Evolutionary conservation across 2,797 vertebrate species (phyloP), one percentile per base, ranked within the genome.

Genomic region (Pangasius macronema): DNA sequence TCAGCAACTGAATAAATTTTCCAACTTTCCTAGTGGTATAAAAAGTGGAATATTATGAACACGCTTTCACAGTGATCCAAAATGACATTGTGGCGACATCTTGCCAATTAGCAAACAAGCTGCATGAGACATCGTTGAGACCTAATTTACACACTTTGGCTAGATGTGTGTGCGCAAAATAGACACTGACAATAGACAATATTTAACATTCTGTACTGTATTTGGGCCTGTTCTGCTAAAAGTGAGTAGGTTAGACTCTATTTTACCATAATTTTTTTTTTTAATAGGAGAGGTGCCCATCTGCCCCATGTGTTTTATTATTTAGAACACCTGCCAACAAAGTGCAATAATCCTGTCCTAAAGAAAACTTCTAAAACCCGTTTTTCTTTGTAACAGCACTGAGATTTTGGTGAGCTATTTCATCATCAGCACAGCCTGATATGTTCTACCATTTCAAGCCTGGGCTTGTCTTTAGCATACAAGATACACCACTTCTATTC

Each of bases 401-500:
- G 11, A 39, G 20, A 82, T 82, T 39, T 82, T 87, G 83, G 65
- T 36, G 55, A 82, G 39, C 24, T 63, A 51, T 86, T 75, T 76
- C 20, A 77, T 57, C 27, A 65, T 61, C 11, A 49, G 33, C 46
- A 57, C 24, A 42, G 27, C 59, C 70, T 82, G 65, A 86, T 57
- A 51, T 1, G 39, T 57, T 72, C 30, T 67, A 77, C 46, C 27
- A 30, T 83, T 61, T 76, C 80, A 83, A 77, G 84, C 61, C 80
- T 61, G 72, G 79, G 46, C 84, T 61, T 83, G 80, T 67, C 84
- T 83, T 76, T 22, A 82, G 68, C 84, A 86, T 83, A 85, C 79
- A 67, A 76, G 70, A 77, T 68, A 36, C 36, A 77, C 84, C 84
- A 86, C 49, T 76, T 83, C 59, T 88, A 65, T 86, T 86, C 67